Conservation (phyloP, 2,113 vertebrate species). For the Sander lucioperca region DNA sequence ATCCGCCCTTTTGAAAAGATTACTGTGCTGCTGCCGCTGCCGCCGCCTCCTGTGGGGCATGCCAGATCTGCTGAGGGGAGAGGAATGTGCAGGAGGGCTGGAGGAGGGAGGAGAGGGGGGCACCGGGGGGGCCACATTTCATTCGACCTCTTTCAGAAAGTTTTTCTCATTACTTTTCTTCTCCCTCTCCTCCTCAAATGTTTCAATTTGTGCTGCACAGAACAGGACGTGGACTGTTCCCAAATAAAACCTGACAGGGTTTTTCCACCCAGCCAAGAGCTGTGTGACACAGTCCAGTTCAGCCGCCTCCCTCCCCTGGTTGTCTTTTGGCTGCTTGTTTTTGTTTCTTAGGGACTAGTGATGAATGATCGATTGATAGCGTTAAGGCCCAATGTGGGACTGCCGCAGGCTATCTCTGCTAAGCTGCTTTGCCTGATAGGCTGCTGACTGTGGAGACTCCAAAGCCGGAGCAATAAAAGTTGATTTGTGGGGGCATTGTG, state of each 20-base stretch:
- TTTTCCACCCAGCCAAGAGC: conserved; percentile 70
- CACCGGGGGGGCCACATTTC: conserved; percentile 72
- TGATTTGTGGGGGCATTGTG: conserved; percentile 78
- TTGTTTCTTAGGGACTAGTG: conserved; percentile 77
- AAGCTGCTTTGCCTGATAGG: conserved; percentile 79
- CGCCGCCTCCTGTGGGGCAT: conserved; percentile 80
- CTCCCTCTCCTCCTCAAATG: conserved; percentile 68
- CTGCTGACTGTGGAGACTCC: conserved; percentile 73
- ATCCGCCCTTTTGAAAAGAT: conserved; percentile 86
- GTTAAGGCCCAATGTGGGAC: conserved; percentile 65
- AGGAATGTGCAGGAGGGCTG: conserved; percentile 80
- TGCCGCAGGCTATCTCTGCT: conserved; percentile 71
- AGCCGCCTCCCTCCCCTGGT: conserved; percentile 46
- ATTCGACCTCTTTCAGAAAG: conserved; percentile 79
- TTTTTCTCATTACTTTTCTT: conserved; percentile 82
- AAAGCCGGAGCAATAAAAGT: conserved; percentile 80
- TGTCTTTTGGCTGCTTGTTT: conserved; percentile 75
- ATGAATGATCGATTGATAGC: conserved; percentile 81
- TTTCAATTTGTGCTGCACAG: conserved; percentile 75
- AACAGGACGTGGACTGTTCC: conserved; percentile 72
- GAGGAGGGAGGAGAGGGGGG: conserved; percentile 57
- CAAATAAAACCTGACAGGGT: conserved; percentile 78
- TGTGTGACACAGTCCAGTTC: conserved; percentile 69
- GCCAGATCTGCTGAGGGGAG: conserved; percentile 83
- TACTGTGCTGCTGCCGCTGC: conserved; percentile 84